Base-by-base conservation (phyloP, 1,140 invertebrate species). In the Aethina tumida region DNA sequence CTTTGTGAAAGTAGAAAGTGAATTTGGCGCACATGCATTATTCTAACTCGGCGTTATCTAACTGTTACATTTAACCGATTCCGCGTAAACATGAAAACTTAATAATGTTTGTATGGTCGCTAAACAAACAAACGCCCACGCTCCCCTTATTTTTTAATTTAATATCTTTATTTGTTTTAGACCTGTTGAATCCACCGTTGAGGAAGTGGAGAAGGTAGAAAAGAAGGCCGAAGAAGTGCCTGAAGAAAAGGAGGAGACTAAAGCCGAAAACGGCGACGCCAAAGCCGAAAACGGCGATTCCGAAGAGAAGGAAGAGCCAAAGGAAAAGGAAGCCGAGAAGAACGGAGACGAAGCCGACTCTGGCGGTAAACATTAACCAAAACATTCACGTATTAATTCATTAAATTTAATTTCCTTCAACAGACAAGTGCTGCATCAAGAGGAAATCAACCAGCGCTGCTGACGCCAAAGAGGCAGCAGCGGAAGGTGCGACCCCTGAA, bases 391-490 rank as follows among this genome's bases (percentile, higher is more conserved):
- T n/a, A n/a, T n/a, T n/a, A n/a, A n/a, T n/a, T n/a, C n/a, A n/a
- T n/a, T n/a, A n/a, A n/a, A n/a, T n/a, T n/a, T n/a, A n/a, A n/a
- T 28, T 45, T 7, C 9, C 36, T 35, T 15, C 45, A 46, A 45
- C 27, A 49, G 53, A 55, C 47, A 37, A 44, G 64, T 68, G 66
- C 43, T 63, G 67, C 47, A 71, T 78, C 60, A 82, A 82, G 60
- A 78, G 79, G 68, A 82, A 81, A 73, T 81, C 78, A 19, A 69
- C 69, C 14, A 60, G 62, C 9, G 67, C 63, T 3, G 76, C 74
- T 39, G 52, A 49, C 29, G 48, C 41, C 18, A 67, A 68, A 20
- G 68, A 67, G 61, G 52, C 59, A 26, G 47, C 59, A 2, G 53
- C 62, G 10, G 74, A 77, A 42, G 75, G 69, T 33, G 71, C 69